These are phyloP conservation scores for Platynereis dumerilii DNA, from an alignment of 2,888 invertebrate genomes.

Conservation along the genomic window DNA sequence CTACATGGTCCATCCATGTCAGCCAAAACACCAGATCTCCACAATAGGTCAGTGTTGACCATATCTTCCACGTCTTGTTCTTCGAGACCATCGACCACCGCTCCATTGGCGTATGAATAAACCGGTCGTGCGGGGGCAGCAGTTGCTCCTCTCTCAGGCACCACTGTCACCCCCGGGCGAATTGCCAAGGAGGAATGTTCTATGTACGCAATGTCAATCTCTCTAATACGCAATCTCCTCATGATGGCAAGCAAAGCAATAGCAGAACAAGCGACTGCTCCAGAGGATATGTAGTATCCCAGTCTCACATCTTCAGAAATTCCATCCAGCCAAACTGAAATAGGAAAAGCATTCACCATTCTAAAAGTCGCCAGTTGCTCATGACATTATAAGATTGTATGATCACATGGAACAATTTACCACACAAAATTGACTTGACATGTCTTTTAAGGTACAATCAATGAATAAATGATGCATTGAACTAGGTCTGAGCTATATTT, in stretches of 20 bases:
- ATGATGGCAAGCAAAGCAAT: constrained; percentile 1
- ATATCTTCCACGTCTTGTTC: constrained; percentile 4
- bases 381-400: no score
- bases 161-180: background rate
- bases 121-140: background rate
- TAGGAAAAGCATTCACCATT: no score
- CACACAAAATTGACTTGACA: no score
- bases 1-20: constrained; percentile 4
- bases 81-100: constrained; percentile 1
- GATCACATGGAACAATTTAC: no score
- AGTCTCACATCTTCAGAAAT: background rate
- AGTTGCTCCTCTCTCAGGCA: background rate
- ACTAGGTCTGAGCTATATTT: no score
- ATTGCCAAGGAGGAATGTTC: background rate
- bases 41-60: background rate
- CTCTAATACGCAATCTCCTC: background rate
- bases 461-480: no score
- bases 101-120: constrained; percentile 3
- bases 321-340: constrained; percentile 3
- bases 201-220: constrained; percentile 5
- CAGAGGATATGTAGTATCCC: background rate
- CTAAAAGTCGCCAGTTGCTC: no score
- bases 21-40: background rate
- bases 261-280: background rate
- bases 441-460: no score